Percentiles rank a stretch among this genome's conserved stretches.
Evolutionary conservation across 2,113 vertebrate species (phyloP).

Genomic region (Clarias batrachus): DNA sequence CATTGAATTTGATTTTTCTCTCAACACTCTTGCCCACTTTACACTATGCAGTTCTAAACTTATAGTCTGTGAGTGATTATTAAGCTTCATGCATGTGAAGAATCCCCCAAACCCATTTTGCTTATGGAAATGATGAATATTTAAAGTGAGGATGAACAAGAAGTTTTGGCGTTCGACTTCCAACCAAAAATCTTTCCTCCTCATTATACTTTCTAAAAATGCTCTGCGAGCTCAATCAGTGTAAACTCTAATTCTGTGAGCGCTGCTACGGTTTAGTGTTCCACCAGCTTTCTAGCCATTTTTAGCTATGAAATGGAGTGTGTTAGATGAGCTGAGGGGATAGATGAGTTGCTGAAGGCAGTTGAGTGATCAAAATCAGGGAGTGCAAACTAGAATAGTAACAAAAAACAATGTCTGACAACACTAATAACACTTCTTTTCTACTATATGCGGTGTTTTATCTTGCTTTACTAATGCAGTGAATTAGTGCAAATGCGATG

Average conservation of each 20-base stretch:
- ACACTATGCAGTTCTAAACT: neutral
- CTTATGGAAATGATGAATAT: neutral
- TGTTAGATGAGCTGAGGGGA: conserved; percentile 12
- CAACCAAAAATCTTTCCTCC: neutral
- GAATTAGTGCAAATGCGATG: neutral
- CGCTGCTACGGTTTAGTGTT: neutral
- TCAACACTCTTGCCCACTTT: no score
- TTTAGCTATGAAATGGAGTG: neutral
- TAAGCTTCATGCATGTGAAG: neutral
- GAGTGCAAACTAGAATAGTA: neutral
- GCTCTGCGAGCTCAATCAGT: neutral
- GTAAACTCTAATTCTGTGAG: neutral
- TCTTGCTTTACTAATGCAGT: conserved; percentile 1
- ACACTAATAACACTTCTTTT: neutral
- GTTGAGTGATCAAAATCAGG: neutral
- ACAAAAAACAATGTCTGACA: neutral
- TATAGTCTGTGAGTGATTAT: neutral
- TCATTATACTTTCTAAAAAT: neutral
- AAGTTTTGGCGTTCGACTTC: neutral
- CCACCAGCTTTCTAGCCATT: neutral
- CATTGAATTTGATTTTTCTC: no score
- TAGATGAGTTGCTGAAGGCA: conserved; percentile 11
- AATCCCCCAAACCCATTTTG: neutral
- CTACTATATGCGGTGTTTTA: neutral
- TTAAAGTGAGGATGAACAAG: neutral